Evolutionary conservation across 2,888 invertebrate species (phyloP).

Genomic region (Sinopyrophorus schimmeli): DNA sequence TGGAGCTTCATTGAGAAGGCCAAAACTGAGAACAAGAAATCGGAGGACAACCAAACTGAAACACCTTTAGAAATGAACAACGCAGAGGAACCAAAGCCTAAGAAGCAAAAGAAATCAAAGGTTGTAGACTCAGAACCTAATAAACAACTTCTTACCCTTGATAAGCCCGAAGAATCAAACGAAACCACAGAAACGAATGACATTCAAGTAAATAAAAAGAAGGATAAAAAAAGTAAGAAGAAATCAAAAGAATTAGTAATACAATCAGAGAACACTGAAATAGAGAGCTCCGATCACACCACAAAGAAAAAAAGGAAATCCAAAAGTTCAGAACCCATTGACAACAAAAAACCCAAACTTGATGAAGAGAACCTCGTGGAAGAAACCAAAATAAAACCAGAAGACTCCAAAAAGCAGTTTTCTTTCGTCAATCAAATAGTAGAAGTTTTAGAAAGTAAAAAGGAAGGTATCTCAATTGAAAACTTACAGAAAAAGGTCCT

Average conservation of each 20-base stretch:
- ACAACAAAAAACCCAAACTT: background rate
- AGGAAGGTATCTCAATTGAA: slow-evolving; percentile 67
- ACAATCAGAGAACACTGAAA: slow-evolving; percentile 13
- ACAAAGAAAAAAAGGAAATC: slow-evolving; percentile 9
- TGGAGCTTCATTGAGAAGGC: slow-evolving; percentile 62
- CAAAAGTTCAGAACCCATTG: background rate
- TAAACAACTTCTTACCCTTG: slow-evolving; percentile 7
- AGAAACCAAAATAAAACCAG: background rate
- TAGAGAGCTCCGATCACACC: background rate
- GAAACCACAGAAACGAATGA: slow-evolving; percentile 1
- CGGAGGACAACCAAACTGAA: slow-evolving; percentile 16
- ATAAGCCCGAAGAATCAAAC: background rate
- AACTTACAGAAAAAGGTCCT: slow-evolving; percentile 77
- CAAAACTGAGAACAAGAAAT: slow-evolving; percentile 36
- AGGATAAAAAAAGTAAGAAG: slow-evolving; percentile 5
- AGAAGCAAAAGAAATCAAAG: slow-evolving; percentile 48
- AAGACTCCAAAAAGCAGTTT: slow-evolving; percentile 8
- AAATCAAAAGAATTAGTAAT: slow-evolving; percentile 1
- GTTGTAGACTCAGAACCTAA: slow-evolving; percentile 41
- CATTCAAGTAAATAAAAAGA: background rate
- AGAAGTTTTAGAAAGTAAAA: slow-evolving; percentile 53
- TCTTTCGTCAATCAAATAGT: slow-evolving; percentile 30
- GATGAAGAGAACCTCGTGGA: background rate
- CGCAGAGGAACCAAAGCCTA: slow-evolving; percentile 29
- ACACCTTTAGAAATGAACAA: slow-evolving; percentile 40